Evolutionary conservation across 2,797 vertebrate genomes (phyloP).

Genomic region (Falco naumanni): DNA sequence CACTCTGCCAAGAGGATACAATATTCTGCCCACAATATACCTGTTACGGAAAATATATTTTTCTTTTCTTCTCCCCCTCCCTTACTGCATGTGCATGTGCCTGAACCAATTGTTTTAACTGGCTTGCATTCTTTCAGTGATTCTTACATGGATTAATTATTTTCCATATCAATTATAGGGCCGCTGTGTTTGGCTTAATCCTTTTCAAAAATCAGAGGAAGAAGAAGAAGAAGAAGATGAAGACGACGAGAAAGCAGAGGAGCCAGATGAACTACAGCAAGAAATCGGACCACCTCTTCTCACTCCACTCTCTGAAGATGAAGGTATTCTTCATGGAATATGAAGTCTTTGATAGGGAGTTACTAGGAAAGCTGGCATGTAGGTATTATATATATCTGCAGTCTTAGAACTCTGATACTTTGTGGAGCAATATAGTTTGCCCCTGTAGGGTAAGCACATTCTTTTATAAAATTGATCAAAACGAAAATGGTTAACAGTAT

Average conservation of each 20-base stretch:
- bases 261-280: conserved; percentile 81
- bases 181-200: conserved; percentile 90
- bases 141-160: background rate
- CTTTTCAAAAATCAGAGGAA: conserved; percentile 80
- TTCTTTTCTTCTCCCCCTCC: background rate
- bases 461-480: background rate
- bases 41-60: background rate
- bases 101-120: background rate
- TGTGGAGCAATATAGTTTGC: background rate
- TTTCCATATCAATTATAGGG: conserved; percentile 78
- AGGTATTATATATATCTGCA: background rate
- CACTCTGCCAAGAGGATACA: background rate
- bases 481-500: background rate
- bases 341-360: background rate
- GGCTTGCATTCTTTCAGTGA: background rate
- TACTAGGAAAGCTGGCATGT: background rate
- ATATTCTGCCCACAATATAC: background rate
- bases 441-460: background rate
- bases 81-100: background rate
- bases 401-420: background rate
- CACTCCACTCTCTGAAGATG: conserved; percentile 90
- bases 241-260: conserved; percentile 85
- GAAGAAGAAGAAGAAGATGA: conserved; percentile 81
- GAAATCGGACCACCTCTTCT: conserved; percentile 91
- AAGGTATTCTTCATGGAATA: conserved; percentile 77